These are phyloP conservation scores for Xiphophorus couchianus DNA, from an alignment of 2,113 vertebrate genomes.

Conservation along the genomic window DNA sequence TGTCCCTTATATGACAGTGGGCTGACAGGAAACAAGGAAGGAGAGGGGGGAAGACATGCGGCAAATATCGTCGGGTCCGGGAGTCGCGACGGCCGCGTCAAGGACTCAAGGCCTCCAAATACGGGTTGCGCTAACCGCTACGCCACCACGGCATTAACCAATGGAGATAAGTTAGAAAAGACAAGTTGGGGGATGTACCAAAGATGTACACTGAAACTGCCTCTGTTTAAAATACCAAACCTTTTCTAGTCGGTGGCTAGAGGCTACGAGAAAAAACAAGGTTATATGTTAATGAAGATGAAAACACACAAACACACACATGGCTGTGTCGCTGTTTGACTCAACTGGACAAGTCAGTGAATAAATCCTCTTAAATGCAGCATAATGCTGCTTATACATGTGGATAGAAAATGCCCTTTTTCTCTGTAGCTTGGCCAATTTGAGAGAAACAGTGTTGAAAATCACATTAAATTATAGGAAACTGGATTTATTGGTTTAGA, in stretches of 20 bases:
- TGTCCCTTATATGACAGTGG: no score
- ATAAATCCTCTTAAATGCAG: slow-evolving; percentile 9
- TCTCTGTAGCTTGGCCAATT: neutral
- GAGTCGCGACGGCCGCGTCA: no score
- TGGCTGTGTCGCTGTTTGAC: slow-evolving; percentile 2
- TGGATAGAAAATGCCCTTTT: neutral
- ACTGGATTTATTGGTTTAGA: neutral
- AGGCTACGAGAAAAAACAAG: slow-evolving; percentile 57
- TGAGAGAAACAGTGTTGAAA: neutral
- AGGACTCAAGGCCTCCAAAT: no score
- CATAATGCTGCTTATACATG: neutral
- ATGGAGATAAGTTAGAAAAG: neutral
- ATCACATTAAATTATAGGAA: neutral
- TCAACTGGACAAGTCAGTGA: slow-evolving; percentile 12
- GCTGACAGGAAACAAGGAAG: no score
- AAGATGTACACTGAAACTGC: slow-evolving; percentile 9
- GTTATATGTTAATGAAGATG: slow-evolving; percentile 61
- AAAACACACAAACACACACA: slow-evolving; percentile 9
- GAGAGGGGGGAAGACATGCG: no score
- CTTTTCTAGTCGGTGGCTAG: slow-evolving; percentile 7
- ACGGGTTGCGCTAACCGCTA: no score
- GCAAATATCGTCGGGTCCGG: no score
- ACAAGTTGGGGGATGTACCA: neutral
- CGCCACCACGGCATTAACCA: no score
- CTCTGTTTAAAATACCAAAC: slow-evolving; percentile 31